phyloP scores from a whole-genome alignment of 2,797 vertebrate species.

The Rhynchonycteris naso region DNA sequence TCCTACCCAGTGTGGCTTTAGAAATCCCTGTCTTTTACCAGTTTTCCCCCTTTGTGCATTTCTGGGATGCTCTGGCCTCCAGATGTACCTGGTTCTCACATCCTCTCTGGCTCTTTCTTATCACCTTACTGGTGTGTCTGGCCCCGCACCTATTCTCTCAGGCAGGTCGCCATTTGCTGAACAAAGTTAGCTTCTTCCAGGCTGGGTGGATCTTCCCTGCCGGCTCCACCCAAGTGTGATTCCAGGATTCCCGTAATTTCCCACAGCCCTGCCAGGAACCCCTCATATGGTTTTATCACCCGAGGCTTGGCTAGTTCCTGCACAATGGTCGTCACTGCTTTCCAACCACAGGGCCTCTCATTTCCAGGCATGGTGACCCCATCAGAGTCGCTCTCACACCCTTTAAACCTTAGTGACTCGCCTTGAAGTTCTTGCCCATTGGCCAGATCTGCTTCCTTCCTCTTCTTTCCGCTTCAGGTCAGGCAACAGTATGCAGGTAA shows the following conservation, averaged over 20 bases:
- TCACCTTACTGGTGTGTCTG: rapidly evolving
- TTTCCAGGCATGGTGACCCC: not conserved
- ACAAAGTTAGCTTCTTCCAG: no score
- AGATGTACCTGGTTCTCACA: no score
- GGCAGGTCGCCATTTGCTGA: not conserved
- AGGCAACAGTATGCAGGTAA: not conserved
- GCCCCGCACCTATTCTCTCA: not conserved
- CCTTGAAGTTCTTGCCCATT: not conserved
- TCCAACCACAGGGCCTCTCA: no score
- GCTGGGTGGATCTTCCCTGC: no score
- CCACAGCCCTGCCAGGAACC: no score
- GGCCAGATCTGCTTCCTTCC: not conserved
- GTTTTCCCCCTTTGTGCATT: not conserved
- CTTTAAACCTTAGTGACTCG: not conserved
- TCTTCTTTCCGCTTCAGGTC: no score
- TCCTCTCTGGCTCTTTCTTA: not conserved
- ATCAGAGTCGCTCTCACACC: not conserved
- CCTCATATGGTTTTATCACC: no score
- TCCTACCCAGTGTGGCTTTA: not conserved
- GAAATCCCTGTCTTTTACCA: no score
- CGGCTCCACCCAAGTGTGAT: no score
- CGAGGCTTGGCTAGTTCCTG: no score
- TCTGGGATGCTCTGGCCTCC: not conserved
- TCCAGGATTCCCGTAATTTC: no score
- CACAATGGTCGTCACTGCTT: no score